phyloP scores from a whole-genome alignment of 2,113 vertebrate species.

The Actinemys pallida region DNA sequence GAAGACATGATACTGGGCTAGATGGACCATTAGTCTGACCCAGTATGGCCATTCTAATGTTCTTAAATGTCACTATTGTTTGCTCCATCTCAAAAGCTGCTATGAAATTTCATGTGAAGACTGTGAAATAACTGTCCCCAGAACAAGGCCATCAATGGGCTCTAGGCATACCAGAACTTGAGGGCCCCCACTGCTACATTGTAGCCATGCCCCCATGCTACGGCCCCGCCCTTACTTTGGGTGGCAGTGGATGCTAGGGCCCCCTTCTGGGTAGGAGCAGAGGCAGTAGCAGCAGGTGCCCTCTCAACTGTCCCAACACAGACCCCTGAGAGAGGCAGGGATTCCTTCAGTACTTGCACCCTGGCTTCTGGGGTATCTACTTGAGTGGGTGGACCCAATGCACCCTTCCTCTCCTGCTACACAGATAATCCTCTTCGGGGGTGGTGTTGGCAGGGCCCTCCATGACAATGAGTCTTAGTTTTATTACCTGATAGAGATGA shows the following conservation, averaged over 20 bases:
- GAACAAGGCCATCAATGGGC: neutral
- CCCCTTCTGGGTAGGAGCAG: neutral
- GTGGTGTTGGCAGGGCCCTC: neutral
- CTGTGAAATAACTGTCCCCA: neutral
- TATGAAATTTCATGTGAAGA: neutral
- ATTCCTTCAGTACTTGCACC: neutral
- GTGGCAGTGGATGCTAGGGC: neutral
- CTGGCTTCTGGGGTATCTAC: neutral
- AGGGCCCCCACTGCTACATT: neutral
- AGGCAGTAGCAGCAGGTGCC: neutral
- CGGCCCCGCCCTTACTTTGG: accelerated
- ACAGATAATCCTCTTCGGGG: neutral
- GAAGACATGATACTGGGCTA: too few species aligned
- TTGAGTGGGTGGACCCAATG: neutral
- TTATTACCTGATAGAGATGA: neutral
- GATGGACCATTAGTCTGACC: too few species aligned
- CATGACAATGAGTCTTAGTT: neutral
- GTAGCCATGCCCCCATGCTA: neutral
- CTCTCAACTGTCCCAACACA: neutral
- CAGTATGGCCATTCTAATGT: too few species aligned
- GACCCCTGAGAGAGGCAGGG: neutral
- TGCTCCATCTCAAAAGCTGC: neutral
- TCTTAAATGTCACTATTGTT: neutral
- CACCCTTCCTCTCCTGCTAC: neutral
- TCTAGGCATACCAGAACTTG: neutral